Evolutionary conservation across 1,140 invertebrate genomes (phyloP), one percentile per base, ranked within the genome.

Genomic region (Pseudomyrmex concolor): DNA sequence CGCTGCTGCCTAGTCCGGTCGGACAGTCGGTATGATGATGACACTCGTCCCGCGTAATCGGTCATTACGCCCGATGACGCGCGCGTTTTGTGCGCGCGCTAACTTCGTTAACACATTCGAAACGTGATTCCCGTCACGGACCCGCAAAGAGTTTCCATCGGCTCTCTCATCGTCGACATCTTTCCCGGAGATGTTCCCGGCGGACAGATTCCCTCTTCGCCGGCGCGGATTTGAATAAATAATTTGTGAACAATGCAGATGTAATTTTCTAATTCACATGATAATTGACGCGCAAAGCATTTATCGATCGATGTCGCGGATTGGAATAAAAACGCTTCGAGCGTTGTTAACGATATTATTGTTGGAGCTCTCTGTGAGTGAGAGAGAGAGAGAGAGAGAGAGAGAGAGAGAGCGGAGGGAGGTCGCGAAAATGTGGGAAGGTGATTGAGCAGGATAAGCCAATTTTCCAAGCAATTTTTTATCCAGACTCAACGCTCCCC

Each of bases 51-150:
- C 84, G 88, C 89, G 92, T 93, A 93, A 94, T 94, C 92, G 93
- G 92, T 94, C 93, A 93, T 94, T 94, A 94, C 91, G 91, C 91
- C 85, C 92, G 91, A 94, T 94, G 94, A 94, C 93, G 90, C 92
- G 88, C 88, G 93, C 92, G 91, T 93, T 93, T 94, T 92, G 91
- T 90, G 88, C 90, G 84, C 80, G 54, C 64, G 71, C 84, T 89
- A 88, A 83, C 87, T 83, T 86, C 68, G 86, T 88, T 88, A 88
- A 87, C 93, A 87, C 93, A 90, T 91, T 91, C 88, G 86, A 70
- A 92, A 91, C 91, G 88, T 91, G 91, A 92, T 92, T 85, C 89
- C 71, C 86, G 76, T 70, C 76, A 70, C 66, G 66, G 66, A 59
- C 76, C 22, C 22, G 60, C n/a, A 64, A 64, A 48, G 25, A 55